Percentiles rank a stretch among this genome's conserved stretches.
Conservation (phyloP, 2,888 invertebrate species). For the Ophonus ardosiacus region DNA sequence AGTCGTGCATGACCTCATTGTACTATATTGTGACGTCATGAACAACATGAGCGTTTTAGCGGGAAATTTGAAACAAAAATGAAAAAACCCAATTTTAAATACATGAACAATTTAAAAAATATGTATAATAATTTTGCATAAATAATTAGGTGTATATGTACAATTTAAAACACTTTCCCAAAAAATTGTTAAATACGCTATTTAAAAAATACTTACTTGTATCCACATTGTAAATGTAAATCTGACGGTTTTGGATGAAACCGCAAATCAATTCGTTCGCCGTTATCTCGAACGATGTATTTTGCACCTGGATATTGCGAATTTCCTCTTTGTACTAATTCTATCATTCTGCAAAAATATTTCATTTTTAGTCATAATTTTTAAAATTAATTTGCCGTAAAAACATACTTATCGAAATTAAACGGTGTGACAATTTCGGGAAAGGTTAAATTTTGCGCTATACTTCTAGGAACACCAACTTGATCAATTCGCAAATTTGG, state of each 20-base stretch:
- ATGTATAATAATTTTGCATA: too few species aligned
- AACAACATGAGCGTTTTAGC: too few species aligned
- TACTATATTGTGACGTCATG: too few species aligned
- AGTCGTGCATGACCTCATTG: too few species aligned
- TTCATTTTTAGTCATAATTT: neutral
- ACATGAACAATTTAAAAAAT: too few species aligned
- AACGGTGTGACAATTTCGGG: slow-evolving; percentile 99
- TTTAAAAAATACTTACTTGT: slow-evolving; percentile 77
- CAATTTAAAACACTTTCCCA: neutral
- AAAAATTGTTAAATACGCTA: slow-evolving; percentile 59
- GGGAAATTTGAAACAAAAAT: too few species aligned
- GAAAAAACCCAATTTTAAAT: too few species aligned
- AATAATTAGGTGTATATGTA: too few species aligned
- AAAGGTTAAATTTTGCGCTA: slow-evolving; percentile 99
- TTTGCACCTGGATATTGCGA: slow-evolving; percentile 99
- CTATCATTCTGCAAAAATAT: slow-evolving; percentile 81
- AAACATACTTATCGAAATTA: slow-evolving; percentile 92
- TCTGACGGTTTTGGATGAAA: slow-evolving; percentile 99
- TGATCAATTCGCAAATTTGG: slow-evolving; percentile 96
- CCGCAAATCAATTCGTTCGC: slow-evolving; percentile 97
- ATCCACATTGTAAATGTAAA: slow-evolving; percentile 96
- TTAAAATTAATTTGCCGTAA: slow-evolving; percentile 4
- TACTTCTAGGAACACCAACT: slow-evolving; percentile 98
- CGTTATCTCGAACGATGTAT: slow-evolving; percentile 99
- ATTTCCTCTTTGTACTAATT: slow-evolving; percentile 96